phyloP scores from a whole-genome alignment of 2,797 vertebrate species.

The Poeciliopsis presidionis region DNA sequence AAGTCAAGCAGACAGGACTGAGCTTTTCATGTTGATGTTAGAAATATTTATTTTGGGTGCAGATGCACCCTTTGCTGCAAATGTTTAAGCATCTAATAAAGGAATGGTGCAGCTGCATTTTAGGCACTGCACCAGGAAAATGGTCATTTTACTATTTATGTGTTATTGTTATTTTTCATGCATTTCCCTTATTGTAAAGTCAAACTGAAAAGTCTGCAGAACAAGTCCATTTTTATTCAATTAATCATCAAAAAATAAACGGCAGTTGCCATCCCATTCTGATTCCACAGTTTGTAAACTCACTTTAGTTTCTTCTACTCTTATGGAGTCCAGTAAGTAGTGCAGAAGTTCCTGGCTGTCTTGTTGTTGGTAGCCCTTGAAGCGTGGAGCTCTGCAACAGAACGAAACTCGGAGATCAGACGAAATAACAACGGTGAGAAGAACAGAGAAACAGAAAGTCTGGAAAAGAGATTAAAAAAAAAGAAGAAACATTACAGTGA shows the following conservation, averaged over 20 bases:
- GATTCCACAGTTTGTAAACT: constrained; percentile 25
- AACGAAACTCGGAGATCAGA: constrained; percentile 10
- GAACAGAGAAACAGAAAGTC: neutral
- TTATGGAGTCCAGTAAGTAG: constrained; percentile 93
- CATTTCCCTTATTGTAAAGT: neutral
- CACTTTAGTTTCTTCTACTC: constrained; percentile 97
- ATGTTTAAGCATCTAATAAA: neutral
- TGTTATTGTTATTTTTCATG: neutral
- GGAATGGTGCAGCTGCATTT: neutral
- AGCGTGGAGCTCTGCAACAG: constrained; percentile 88
- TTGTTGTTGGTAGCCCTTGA: constrained; percentile 97
- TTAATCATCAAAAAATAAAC: neutral
- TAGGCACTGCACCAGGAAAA: neutral
- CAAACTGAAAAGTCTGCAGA: neutral
- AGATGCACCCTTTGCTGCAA: neutral
- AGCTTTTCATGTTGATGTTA: neutral
- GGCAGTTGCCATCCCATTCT: neutral
- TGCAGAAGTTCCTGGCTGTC: constrained; percentile 98
- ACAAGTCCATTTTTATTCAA: neutral
- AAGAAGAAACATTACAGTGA: neutral
- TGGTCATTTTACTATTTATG: too few species aligned
- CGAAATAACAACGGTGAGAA: neutral
- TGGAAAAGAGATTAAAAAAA: neutral
- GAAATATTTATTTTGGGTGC: neutral
- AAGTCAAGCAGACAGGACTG: neutral